Base-by-base conservation (phyloP, 1,140 invertebrate species). In the Trinorchestia longiramus region DNA sequence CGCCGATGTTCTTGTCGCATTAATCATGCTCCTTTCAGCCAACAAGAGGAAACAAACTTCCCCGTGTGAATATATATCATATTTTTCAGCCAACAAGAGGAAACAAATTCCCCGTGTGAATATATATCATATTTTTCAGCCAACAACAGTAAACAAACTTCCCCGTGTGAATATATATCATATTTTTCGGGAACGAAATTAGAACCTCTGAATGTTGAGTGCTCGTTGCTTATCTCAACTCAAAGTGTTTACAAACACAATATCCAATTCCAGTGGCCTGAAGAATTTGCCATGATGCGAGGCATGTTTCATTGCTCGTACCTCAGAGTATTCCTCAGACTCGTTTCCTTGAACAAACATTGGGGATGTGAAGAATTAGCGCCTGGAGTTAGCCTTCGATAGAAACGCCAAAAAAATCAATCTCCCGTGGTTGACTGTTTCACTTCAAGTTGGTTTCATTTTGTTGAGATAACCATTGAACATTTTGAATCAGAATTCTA, bases 1-100 rank as follows among this genome's bases (percentile, higher is more conserved):
- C 88, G 88, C 15, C 43, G 88, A 90, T 90, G 41, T 90, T 41
- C 43, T 43, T 90, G 88, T 90, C 88, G 43, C 88, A 90, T 90
- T 42, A 90, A 90, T 90, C 88, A 90, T 42, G 88, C 28, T 90
- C 43, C 88, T 90, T 90, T 17, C 88, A 90, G 28, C 41, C 8
- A 90, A 90, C 6, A 43, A 90, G 62, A 77, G 15, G 8, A 77
- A 77, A 77, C 62, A 77, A 77, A 28, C 62, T 77, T 19, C 62
- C 28, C 36, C 62, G 11, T 28, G 62, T 36, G 62, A 23, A 15
- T 77, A 77, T 77, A 77, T 77, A 36, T 77, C 62, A 77, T 77
- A 77, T 77, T 77, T 77, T 77, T 77, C 62, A 77, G 36, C n/a
- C n/a, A n/a, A n/a, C n/a, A n/a, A n/a, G n/a, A n/a, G n/a, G n/a